Evolutionary conservation across 2,797 vertebrate species (phyloP), one percentile per base, ranked within the genome.

Genomic region (Coccyzus lansbergi): DNA sequence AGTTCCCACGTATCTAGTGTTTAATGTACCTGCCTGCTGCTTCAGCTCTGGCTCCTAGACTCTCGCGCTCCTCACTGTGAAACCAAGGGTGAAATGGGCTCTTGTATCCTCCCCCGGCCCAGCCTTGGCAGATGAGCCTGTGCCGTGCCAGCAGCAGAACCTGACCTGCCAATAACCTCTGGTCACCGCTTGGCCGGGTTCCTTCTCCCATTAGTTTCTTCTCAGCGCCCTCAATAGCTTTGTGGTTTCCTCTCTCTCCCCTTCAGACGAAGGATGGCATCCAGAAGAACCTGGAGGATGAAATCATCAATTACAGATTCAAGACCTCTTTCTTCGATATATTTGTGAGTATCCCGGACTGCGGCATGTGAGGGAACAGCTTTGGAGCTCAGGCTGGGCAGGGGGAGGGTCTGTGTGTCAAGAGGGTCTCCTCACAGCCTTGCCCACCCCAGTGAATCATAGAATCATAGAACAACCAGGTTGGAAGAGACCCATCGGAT

Each of bases 261-360:
- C 62, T 83, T 7, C 96, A 99, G 99, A 98, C 98, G 51, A 97
- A 97, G 81, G 98, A 95, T 71, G 97, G 98, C 24, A 98, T 99
- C 96, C 97, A 97, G 98, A 96, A 97, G 22, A 99, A 96, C 95
- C 84, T 99, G 95, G 86, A 98, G 86, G 95, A 92, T 1, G 99
- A 99, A 96, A 98, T 99, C 42, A n/a, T 99, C 93, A 5, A 83
- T 2, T 99, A 99, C 94, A 62, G 97, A 11, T 99, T 99, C 88
- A 97, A 95, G 58, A 98, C 97, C 9, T 99, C 99, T 9, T 99
- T 99, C 97, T 99, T 99, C 76, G 99, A 99, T 95, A 99, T 99
- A 88, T 98, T 99, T 97, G 99, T 99, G 98, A 99, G 99, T 99
- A 92, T 69, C 75, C 44, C 72, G 21, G 12, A 6, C 49, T 4